A percentile compares a stretch with the other conserved stretches of the same genome.
Evolutionary conservation across 30 jellyfish, hydroid and myxozoan species (phyloP).

Genomic region (Turritopsis rubra): DNA sequence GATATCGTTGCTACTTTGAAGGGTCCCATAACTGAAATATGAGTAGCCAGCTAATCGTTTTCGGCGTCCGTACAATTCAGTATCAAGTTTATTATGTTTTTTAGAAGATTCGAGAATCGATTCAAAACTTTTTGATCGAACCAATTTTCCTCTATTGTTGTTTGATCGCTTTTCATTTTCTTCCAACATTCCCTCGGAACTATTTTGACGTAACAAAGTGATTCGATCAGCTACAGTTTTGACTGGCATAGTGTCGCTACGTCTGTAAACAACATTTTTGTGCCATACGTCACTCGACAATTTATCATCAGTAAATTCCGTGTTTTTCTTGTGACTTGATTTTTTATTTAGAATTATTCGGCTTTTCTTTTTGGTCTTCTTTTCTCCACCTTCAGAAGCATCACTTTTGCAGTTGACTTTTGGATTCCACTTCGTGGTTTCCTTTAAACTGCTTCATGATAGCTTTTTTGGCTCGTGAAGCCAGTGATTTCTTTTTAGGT

Average conservation of each 20-base stretch:
- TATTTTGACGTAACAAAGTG: neutral
- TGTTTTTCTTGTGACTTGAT: neutral
- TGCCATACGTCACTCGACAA: neutral
- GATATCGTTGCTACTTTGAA: neutral
- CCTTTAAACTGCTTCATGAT: neutral
- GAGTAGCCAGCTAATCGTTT: slow-evolving; percentile 12
- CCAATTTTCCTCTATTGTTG: neutral
- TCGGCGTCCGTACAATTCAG: slow-evolving; percentile 7
- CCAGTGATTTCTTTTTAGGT: slow-evolving; percentile 3
- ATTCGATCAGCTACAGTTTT: neutral
- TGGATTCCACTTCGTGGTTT: neutral
- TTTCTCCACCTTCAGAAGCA: neutral
- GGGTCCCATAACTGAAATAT: neutral
- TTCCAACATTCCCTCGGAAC: neutral
- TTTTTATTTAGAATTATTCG: neutral
- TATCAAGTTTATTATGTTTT: neutral
- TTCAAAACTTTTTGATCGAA: slow-evolving; percentile 14
- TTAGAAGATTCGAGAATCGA: neutral
- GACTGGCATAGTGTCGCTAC: slow-evolving; percentile 3
- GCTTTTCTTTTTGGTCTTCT: neutral
- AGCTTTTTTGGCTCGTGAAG: slow-evolving; percentile 6
- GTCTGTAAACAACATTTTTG: neutral
- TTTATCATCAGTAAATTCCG: neutral
- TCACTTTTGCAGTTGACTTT: neutral
- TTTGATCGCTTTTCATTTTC: neutral